Evolutionary conservation across 2,888 invertebrate genomes (phyloP), one percentile per base, ranked within the genome.

Genomic region (Plagiodera versicolora): DNA sequence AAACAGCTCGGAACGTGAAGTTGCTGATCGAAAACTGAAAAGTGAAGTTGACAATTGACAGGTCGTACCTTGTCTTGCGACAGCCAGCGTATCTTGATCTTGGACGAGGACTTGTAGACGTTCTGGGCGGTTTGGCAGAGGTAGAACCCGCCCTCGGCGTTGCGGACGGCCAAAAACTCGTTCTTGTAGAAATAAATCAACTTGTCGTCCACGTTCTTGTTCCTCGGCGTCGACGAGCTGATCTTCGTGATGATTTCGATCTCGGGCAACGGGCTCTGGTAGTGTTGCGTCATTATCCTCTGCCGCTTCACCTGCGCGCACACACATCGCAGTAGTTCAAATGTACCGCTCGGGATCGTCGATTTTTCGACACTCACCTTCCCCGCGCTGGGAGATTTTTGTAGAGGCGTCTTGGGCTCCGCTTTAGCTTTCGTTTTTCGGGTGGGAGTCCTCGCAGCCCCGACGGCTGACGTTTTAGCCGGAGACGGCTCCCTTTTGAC

Each of bases 61-160:
- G 24, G 3, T 5, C 6, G 24, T 24, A 39, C 39, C 79, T 88
- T 87, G 69, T 90, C 89, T 77, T 92, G 90, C 0, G 92, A 91
- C 54, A 95, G 82, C 95, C 95, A 95, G 74, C 94, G 89, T 72
- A 95, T 95, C 75, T 90, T 90, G 76, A 95, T 94, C 78, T 89
- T 89, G 61, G 89, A 86, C 30, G 93, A 92, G 51, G 88, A 88
- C 75, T 91, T 91, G 80, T 92, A 94, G 60, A 95, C 91, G 79
- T 95, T 95, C 82, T 95, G 94, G 81, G 91, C 87, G 0, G 94
- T 87, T 79, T 95, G 94, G 78, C 95, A 95, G 60, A 95, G 86
- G 79, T 90, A 93, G 81, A 92, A 92, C 65, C 90, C 87, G 68
- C 94, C 94, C 77, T 94, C 94, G 0, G 91, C 90, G 78, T 95